Evolutionary conservation across 2,797 vertebrate genomes (phyloP).

Genomic region (Pogonophryne albipinna): DNA sequence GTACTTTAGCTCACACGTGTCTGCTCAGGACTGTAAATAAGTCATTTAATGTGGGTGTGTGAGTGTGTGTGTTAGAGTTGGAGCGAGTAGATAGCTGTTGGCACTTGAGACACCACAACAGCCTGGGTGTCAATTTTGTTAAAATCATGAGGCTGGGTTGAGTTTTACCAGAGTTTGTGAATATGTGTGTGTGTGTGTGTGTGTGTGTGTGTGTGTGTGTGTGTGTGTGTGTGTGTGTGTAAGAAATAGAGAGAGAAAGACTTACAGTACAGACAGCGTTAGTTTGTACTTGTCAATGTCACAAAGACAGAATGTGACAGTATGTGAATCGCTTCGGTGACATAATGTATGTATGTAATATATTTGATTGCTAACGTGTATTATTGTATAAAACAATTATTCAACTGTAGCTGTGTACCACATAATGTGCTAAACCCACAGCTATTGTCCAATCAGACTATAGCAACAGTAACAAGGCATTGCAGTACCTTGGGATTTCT

Average conservation of each 20-base stretch:
- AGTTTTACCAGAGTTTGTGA: conserved; percentile 12
- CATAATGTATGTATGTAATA: not conserved
- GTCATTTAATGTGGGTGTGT: conserved; percentile 12
- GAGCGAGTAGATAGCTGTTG: conserved; percentile 33
- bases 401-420: conserved; percentile 5
- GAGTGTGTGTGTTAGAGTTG: conserved; percentile 46
- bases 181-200: too few species aligned
- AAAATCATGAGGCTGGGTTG: conserved; percentile 31
- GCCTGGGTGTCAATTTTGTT: conserved; percentile 40
- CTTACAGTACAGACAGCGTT: not conserved
- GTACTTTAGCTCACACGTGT: conserved; percentile 9
- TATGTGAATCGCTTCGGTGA: conserved; percentile 6
- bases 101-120: conserved; percentile 36
- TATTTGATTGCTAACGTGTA: conserved; percentile 12
- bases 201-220: conserved; percentile 26
- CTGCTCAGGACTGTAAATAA: conserved; percentile 19
- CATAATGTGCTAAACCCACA: conserved; percentile 12
- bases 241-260: not conserved
- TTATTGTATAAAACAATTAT: not conserved
- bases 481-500: not conserved
- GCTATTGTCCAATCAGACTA: not conserved
- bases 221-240: not conserved
- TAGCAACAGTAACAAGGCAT: conserved; percentile 12
- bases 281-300: conserved; percentile 29
- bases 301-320: conserved; percentile 16